Base-by-base conservation (phyloP, 2,797 vertebrate genomes). In the Argya squamiceps region DNA sequence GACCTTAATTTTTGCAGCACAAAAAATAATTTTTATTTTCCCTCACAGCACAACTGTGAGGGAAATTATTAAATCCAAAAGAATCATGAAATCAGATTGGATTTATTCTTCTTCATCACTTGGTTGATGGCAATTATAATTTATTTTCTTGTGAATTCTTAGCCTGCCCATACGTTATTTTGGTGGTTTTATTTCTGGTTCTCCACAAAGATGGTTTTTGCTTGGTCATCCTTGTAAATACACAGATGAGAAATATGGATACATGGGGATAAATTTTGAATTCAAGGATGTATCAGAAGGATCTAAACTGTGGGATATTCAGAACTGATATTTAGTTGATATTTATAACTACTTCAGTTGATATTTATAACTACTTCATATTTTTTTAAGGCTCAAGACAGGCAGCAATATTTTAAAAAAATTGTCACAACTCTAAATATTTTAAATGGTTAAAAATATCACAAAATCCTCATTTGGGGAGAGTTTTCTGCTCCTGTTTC, bases 211-310 rank as follows among this genome's bases (percentile, higher is more conserved):
- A 50, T 36, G 21, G 3, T 78, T 89, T 85, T 76, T 82, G 22
- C 64, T 79, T 71, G 41, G 46, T 92, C 65, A 78, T 62, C 34
- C 58, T 56, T 65, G 29, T 50, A 63, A 70, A 74, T 12, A 26
- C 2, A 1, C 12, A 4, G 15, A 5, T 37, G 44, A 62, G n/a
- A 85, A 89, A 63, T 24, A 32, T 6, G 39, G 15, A 43, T 46
- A 3, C 6, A 2, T 0, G 2, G 19, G 19, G 53, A 67, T 11
- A 46, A 13, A 8, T 49, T 43, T 9, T 26, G 37, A 64, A 55
- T 52, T 73, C 36, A 9, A 8, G 27, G 24, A 4, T 2, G 0
- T 5, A 4, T 32, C 7, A 4, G 43, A 58, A 88, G 19, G 16
- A 60, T 64, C 27, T 9, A 41, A 86, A 34, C 19, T 36, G 0